A percentile compares a stretch with the other conserved stretches of the same genome.
Evolutionary conservation across 1,140 invertebrate species (phyloP).

Genomic region (Drosophila dunni): DNA sequence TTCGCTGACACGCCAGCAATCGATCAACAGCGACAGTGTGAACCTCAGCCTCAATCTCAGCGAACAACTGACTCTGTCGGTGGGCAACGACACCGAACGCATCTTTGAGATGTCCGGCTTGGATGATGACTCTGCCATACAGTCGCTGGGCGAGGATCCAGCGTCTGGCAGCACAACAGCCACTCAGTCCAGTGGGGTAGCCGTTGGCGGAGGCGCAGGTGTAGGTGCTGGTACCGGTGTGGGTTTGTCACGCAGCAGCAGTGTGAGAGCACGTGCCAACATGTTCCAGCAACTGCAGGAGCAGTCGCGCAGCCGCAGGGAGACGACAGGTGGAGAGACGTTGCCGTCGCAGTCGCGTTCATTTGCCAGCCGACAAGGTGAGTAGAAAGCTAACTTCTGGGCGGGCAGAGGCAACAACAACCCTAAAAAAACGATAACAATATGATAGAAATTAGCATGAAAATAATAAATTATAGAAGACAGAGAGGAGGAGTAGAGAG

Average conservation of each 20-base stretch:
- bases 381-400: conserved; percentile 33
- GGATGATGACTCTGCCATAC: conserved; percentile 70
- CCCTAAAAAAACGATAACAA: neutral
- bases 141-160: conserved; percentile 53
- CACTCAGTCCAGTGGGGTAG: conserved; percentile 29
- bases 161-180: conserved; percentile 31
- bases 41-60: conserved; percentile 43
- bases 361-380: conserved; percentile 58
- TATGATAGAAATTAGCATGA: conserved; percentile 65
- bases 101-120: conserved; percentile 82
- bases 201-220: conserved; percentile 14
- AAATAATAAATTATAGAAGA: conserved; percentile 55
- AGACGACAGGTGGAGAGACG: conserved; percentile 46
- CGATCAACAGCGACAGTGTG: conserved; percentile 63
- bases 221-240: conserved; percentile 51
- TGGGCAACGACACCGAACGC: conserved; percentile 70
- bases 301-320: conserved; percentile 71
- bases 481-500: neutral
- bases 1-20: conserved; percentile 51
- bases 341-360: conserved; percentile 34
- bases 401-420: neutral
- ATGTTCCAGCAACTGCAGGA: conserved; percentile 87
- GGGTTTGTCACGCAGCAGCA: conserved; percentile 86
- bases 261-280: conserved; percentile 87
- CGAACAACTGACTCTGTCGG: conserved; percentile 65